Percentiles rank a stretch among this genome's conserved stretches.
Conservation (phyloP, 2,888 invertebrate species). For the Coremacera marginata region DNA sequence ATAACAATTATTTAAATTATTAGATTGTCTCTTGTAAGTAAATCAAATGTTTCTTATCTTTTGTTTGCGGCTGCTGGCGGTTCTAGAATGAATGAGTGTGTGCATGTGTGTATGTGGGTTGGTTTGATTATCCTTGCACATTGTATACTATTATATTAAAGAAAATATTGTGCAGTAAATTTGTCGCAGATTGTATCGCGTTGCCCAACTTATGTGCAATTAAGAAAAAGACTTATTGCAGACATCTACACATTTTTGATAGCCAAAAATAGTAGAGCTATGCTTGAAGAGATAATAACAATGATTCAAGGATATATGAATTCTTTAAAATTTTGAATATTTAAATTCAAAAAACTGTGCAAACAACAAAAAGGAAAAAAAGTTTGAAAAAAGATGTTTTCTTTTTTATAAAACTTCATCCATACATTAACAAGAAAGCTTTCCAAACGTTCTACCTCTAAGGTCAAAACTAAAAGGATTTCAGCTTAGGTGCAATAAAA, state of each 20-base stretch:
- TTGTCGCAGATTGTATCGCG: constrained; percentile 24
- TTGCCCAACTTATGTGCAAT: constrained; percentile 33
- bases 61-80: constrained; percentile 5
- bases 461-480: too few species aligned
- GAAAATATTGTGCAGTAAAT: background rate
- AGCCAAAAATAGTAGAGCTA: too few species aligned
- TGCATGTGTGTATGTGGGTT: constrained; percentile 10
- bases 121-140: background rate
- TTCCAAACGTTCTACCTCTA: too few species aligned
- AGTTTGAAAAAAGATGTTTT: too few species aligned
- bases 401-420: too few species aligned
- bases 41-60: constrained; percentile 45
- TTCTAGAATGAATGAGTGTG: background rate
- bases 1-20: constrained; percentile 47
- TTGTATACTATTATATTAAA: background rate
- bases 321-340: too few species aligned
- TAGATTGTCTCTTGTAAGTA: constrained; percentile 44
- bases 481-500: too few species aligned
- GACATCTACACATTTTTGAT: constrained; percentile 11
- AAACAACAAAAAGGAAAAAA: too few species aligned
- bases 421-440: too few species aligned
- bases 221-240: constrained; percentile 34
- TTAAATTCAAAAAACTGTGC: too few species aligned
- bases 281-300: too few species aligned
- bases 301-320: too few species aligned